Percentiles rank a stretch among this genome's conserved stretches.
Conservation (phyloP, 2,888 invertebrate genomes). For the Trissolcus brochymenae region DNA sequence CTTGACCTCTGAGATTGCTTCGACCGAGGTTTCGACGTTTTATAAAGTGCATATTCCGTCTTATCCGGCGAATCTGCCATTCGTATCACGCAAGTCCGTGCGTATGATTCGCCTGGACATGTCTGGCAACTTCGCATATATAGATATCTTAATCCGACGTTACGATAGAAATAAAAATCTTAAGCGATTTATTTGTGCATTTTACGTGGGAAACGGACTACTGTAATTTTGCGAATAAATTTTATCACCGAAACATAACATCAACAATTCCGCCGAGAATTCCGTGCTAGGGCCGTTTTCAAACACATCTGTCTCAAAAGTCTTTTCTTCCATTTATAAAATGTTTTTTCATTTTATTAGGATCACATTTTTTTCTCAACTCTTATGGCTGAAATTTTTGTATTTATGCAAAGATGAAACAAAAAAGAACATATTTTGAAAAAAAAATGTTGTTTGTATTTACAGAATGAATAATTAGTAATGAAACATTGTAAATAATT, state of each 20-base stretch:
- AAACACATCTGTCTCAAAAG: neutral
- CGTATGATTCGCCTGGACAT: constrained; percentile 55
- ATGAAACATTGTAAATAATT: neutral
- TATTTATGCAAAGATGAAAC: neutral
- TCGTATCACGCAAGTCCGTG: constrained; percentile 54
- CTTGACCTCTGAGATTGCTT: constrained; percentile 51
- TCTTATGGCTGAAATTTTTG: no score
- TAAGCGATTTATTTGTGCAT: constrained; percentile 55
- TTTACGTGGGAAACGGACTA: constrained; percentile 50
- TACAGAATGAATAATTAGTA: neutral
- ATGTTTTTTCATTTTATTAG: no score
- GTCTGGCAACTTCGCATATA: constrained; percentile 54
- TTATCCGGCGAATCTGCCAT: constrained; percentile 57
- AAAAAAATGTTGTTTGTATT: neutral
- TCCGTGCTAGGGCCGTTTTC: no score
- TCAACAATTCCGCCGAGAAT: constrained; percentile 30
- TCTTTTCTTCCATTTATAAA: no score
- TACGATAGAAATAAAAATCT: constrained; percentile 57
- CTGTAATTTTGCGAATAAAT: constrained; percentile 40
- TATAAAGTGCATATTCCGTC: constrained; percentile 48
- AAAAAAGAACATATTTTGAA: neutral
- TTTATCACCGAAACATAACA: constrained; percentile 46
- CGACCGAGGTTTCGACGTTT: constrained; percentile 16
- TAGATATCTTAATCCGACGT: constrained; percentile 60
- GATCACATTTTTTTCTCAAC: no score